phyloP scores from a whole-genome alignment of 2,888 invertebrate genomes.

The Sesamia inferens region DNA sequence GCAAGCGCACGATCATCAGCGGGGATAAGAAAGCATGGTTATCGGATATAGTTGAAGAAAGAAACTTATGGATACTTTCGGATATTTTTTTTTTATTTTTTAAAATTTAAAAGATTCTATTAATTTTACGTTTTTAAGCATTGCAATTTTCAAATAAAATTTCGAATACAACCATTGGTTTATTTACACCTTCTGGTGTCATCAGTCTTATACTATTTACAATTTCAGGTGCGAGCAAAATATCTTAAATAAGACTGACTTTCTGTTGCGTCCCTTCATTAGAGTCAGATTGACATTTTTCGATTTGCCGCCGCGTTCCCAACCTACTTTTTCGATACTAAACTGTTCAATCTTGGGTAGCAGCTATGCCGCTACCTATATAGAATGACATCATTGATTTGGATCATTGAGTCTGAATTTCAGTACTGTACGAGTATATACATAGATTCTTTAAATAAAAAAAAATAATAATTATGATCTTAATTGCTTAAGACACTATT shows the following conservation, averaged over 20 bases:
- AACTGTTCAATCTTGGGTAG: conserved; percentile 43
- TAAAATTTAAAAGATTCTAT: too few species aligned
- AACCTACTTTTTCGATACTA: conserved; percentile 35
- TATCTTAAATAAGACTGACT: not conserved
- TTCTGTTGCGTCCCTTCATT: conserved; percentile 17
- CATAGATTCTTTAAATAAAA: too few species aligned
- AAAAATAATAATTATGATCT: too few species aligned
- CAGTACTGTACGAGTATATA: not conserved
- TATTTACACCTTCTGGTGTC: not conserved
- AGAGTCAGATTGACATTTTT: conserved; percentile 39
- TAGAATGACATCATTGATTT: conserved; percentile 49
- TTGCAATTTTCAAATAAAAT: too few species aligned
- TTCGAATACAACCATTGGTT: not conserved
- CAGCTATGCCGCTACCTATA: conserved; percentile 44
- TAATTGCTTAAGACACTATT: too few species aligned
- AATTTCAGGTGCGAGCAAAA: conserved; percentile 2
- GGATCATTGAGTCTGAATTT: conserved; percentile 16
- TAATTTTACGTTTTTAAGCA: too few species aligned
- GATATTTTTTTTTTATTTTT: too few species aligned
- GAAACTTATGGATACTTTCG: too few species aligned
- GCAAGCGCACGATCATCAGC: too few species aligned
- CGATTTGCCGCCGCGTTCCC: conserved; percentile 10
- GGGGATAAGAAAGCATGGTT: too few species aligned
- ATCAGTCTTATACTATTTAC: not conserved
- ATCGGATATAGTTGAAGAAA: too few species aligned